Base-by-base conservation (phyloP, 2,113 vertebrate genomes). In the Tinamus guttatus region DNA sequence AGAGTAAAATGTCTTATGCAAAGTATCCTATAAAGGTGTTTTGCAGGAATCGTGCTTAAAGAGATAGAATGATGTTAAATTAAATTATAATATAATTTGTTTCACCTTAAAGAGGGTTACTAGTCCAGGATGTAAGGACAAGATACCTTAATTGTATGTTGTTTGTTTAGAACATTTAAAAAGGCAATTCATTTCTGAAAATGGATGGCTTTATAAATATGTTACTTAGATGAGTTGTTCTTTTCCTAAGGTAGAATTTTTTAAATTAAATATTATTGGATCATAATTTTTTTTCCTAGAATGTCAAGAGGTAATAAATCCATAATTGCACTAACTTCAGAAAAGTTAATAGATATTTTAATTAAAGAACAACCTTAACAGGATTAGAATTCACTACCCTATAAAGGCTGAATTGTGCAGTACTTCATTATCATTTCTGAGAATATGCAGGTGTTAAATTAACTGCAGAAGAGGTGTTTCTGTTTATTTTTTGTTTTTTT, bases 291-390 rank as follows among this genome's bases (percentile, higher is more conserved):
- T 14, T 3, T 21, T 81, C 70, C 40, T 86, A 83, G 73, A 94
- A 94, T 60, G 71, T 18, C 40, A 87, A 90, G 82, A 85, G 83
- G 80, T 88, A 94, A 94, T 97, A 97, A 93, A 94, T 91, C 51
- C 58, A 7, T 96, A 96, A 94, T 94, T 96, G 45, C 70, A 69
- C 87, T 94, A 94, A 92, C 93, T 89, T 62, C 59, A 81, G 79
- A 95, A 92, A 83, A 79, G 67, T 88, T 96, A 95, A 96, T 84
- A 96, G 86, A 90, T 76, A 77, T 97, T 88, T 92, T 96, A 96
- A 97, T 96, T 96, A 97, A 96, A 85, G 80, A 97, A 91, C 32
- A 83, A 70, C 49, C 43, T 85, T 94, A 95, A 93, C 87, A 96
- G n/a, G 58, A 94, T 96, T 97, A 96, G 45, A 94, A 95, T 34